Base-by-base conservation (phyloP, 2,888 invertebrate genomes). In the Pimpla rufipes region DNA sequence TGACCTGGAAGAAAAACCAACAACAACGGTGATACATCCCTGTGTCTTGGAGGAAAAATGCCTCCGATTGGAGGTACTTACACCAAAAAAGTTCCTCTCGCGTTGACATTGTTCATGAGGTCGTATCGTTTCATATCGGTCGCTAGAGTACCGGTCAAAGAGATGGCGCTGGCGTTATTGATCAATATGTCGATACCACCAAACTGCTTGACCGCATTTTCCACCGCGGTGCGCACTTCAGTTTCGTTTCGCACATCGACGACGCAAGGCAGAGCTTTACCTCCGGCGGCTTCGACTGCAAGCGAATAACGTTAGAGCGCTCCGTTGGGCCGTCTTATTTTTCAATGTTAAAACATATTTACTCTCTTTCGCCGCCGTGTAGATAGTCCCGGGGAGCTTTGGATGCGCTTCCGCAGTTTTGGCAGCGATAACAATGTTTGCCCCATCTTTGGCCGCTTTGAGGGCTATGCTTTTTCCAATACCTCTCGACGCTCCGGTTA, bases 91-190 rank as follows among this genome's bases (percentile, higher is more conserved):
- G 99, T 99, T 87, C 99, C 99, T 88, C 99, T 95, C 0, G 98
- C 96, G 93, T 99, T 99, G 88, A 99, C 96, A 81, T 95, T 96
- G 91, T 99, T 97, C 99, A 99, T 99, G 55, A 99, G 95, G 94
- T 99, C 99, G 92, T 98, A 99, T 93, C 96, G 95, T 94, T 99
- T 99, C 98, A 99, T 99, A 50, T 98, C 96, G 0, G 98, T 98
- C 7, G 96, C 94, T 1, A 95, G 94, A 0, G 99, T 99, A 67
- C 95, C 96, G 0, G 98, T 97, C 73, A 98, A 94, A 0, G 96
- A 96, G 89, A 99, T 99, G 11, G 99, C 99, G 85, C 98, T 98
- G 0, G 99, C 99, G 94, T 99, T 99, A 94, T 99, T 99, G 18
- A 99, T 94, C 21, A 98, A 93, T 87, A 99, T 97, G 92, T 99